Evolutionary conservation across 2,113 vertebrate genomes (phyloP).

Genomic region (Lethenteron reissneri): DNA sequence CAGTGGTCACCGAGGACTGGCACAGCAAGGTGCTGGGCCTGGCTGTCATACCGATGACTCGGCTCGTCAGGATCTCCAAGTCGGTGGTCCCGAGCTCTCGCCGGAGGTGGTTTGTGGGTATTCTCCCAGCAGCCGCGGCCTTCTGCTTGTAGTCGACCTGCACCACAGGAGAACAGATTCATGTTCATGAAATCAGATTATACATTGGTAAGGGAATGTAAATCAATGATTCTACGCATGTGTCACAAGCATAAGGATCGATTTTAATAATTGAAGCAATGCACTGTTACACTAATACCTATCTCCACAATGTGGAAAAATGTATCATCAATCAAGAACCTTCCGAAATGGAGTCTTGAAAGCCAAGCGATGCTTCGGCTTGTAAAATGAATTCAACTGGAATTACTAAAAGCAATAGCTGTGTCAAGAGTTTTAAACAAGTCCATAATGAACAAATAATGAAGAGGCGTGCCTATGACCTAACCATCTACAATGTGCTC

Average conservation of each 20-base stretch:
- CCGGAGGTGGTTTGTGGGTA: slow-evolving; percentile 83
- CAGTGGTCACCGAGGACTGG: too few species aligned
- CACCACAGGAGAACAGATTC: slow-evolving; percentile 6
- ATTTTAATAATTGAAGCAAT: not conserved
- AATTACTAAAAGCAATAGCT: not conserved
- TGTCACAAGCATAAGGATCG: not conserved
- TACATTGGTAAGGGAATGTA: slow-evolving; percentile 6
- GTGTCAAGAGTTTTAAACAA: not conserved
- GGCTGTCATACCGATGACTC: slow-evolving; percentile 52
- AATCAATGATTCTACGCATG: not conserved
- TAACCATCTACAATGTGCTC: not conserved
- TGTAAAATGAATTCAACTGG: not conserved
- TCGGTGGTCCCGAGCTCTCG: slow-evolving; percentile 66
- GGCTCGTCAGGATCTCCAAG: slow-evolving; percentile 78
- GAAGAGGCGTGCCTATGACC: not conserved
- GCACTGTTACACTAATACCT: not conserved
- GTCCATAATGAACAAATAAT: not conserved
- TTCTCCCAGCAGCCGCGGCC: slow-evolving; percentile 80
- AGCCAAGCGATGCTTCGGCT: not conserved
- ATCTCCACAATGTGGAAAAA: not conserved
- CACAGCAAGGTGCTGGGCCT: not conserved
- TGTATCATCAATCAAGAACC: not conserved
- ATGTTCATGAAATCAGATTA: slow-evolving; percentile 5
- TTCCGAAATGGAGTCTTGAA: not conserved
- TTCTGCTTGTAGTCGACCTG: slow-evolving; percentile 97